phyloP scores from a whole-genome alignment of 2,797 vertebrate species.

The Oreortyx pictus region DNA sequence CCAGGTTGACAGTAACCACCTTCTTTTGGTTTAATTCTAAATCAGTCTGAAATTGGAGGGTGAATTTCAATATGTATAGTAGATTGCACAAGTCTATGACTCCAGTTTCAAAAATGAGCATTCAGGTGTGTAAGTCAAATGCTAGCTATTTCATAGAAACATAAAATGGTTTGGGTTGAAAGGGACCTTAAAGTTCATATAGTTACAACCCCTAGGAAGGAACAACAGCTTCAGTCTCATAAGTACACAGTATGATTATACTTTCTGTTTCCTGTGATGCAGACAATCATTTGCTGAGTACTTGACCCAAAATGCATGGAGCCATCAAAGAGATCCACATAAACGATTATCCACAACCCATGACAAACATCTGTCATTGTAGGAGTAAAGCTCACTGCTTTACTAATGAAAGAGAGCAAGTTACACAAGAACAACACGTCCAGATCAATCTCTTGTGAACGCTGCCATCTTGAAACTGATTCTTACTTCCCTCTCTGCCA shows the following conservation, averaged over 20 bases:
- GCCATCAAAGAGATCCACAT: not conserved
- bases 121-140: not conserved
- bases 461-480: not conserved
- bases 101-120: not conserved
- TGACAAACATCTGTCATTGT: not conserved
- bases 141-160: not conserved
- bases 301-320: not conserved
- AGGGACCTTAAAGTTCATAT: not conserved
- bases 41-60: not conserved
- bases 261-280: not conserved
- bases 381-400: not conserved
- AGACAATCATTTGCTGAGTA: not conserved
- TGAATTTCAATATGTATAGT: not conserved
- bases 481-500: not conserved
- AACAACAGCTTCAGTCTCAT: not conserved
- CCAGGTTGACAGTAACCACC: not conserved
- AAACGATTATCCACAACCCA: not conserved
- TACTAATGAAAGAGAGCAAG: not conserved
- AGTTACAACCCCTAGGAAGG: not conserved
- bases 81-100: not conserved
- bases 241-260: not conserved
- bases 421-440: fast-evolving
- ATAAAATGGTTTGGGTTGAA: not conserved
- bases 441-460: not conserved
- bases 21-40: not conserved